These are phyloP conservation scores for Scylla paramamosain DNA, from an alignment of 1,140 invertebrate species.

Conservation along the genomic window DNA sequence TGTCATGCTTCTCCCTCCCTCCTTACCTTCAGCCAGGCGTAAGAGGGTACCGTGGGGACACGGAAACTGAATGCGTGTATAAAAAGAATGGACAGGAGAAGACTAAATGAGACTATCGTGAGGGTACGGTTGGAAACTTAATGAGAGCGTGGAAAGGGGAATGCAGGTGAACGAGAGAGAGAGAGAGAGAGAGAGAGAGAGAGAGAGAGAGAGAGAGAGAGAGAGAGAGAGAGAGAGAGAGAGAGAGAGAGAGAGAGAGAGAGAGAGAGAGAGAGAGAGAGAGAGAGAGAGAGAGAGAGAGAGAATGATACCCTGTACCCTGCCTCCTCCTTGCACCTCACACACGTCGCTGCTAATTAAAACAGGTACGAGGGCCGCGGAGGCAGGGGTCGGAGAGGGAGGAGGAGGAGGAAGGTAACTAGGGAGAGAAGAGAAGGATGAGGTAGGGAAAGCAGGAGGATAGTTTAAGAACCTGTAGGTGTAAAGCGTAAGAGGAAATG, in stretches of 20 bases:
- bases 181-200: constrained; percentile 41
- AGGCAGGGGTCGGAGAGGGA: not conserved
- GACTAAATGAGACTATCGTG: not conserved
- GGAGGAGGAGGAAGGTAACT: not conserved
- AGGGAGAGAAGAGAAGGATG: not conserved
- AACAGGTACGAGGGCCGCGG: not conserved
- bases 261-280: constrained; percentile 79
- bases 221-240: constrained; percentile 39
- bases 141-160: not conserved
- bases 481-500: not conserved
- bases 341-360: constrained; percentile 12
- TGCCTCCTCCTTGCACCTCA: not conserved
- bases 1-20: no score
- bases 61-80: not conserved
- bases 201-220: constrained; percentile 47
- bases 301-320: not conserved
- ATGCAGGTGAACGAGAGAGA: constrained; percentile 15
- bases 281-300: not conserved
- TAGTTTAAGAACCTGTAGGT: not conserved
- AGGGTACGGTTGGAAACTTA: not conserved
- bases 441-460: not conserved
- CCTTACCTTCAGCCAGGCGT: no score
- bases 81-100: not conserved
- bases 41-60: not conserved
- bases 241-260: constrained; percentile 32